Conservation (phyloP, 2,113 vertebrate species). For the Oplegnathus fasciatus region DNA sequence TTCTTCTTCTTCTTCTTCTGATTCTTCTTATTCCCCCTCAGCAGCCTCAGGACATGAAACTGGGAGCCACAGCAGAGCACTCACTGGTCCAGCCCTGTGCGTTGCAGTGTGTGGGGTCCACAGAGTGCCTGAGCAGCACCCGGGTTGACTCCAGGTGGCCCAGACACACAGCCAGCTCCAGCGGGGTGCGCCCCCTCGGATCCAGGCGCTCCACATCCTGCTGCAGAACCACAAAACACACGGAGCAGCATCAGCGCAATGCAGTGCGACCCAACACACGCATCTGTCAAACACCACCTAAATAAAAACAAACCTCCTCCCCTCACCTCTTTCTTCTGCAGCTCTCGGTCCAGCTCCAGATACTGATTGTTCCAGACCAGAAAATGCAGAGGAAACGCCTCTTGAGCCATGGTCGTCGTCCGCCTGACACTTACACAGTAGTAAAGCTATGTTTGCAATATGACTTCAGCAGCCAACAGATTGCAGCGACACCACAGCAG, state of each 20-base stretch:
- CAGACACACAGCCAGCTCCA: conserved; percentile 93
- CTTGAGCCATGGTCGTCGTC: conserved; percentile 82
- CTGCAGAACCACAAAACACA: conserved; percentile 73
- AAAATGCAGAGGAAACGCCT: conserved; percentile 90
- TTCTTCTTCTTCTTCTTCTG: neutral
- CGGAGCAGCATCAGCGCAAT: conserved; percentile 63
- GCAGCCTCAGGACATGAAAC: neutral
- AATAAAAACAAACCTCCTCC: neutral
- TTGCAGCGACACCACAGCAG: conserved; percentile 41
- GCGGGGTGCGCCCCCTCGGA: conserved; percentile 91
- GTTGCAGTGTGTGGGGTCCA: conserved; percentile 90
- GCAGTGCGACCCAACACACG: conserved; percentile 53
- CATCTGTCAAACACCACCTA: conserved; percentile 22
- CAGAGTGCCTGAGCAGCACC: conserved; percentile 91
- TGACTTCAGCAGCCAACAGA: conserved; percentile 44
- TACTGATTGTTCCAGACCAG: conserved; percentile 93
- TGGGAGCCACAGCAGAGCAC: neutral
- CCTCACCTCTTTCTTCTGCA: conserved; percentile 86
- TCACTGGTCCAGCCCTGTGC: conserved; percentile 93
- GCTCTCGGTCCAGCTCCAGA: conserved; percentile 89
- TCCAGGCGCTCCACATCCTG: conserved; percentile 90
- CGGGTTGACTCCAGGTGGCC: conserved; percentile 93
- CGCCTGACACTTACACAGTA: neutral
- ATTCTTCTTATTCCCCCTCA: too few relatives aligned
- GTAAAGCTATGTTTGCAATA: conserved; percentile 32